Percentiles rank a stretch among this genome's conserved stretches.
Evolutionary conservation across 2,888 invertebrate genomes (phyloP).

Genomic region (Gymnosoma rotundatum): DNA sequence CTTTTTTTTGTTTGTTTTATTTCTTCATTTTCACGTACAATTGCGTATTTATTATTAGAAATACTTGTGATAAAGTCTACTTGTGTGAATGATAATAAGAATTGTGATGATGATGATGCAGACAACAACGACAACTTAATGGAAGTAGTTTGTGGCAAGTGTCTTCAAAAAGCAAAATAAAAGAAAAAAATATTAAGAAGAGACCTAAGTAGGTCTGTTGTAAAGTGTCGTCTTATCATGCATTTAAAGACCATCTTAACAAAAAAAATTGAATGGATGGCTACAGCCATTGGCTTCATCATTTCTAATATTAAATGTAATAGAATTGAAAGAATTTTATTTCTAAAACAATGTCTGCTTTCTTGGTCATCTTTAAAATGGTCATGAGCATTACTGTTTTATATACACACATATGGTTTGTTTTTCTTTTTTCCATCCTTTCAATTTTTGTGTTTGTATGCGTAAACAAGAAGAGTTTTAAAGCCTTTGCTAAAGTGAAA

Average conservation of each 20-base stretch:
- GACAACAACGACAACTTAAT: slow-evolving; percentile 24
- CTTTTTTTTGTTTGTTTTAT: slow-evolving; percentile 30
- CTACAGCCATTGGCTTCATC: slow-evolving; percentile 51
- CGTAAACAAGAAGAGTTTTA: slow-evolving; percentile 25
- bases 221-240: slow-evolving; percentile 72
- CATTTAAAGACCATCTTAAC: slow-evolving; percentile 68
- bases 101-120: slow-evolving; percentile 34
- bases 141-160: slow-evolving; percentile 49
- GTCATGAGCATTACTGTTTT: slow-evolving; percentile 37
- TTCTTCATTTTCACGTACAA: slow-evolving; percentile 39
- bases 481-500: slow-evolving; percentile 71
- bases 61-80: slow-evolving; percentile 52
- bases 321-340: slow-evolving; percentile 69
- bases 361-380: slow-evolving; percentile 58
- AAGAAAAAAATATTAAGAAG: slow-evolving; percentile 37
- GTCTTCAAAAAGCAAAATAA: slow-evolving; percentile 3
- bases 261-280: slow-evolving; percentile 57
- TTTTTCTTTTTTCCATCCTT: neutral
- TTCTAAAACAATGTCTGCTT: slow-evolving; percentile 59
- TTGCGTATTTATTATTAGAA: slow-evolving; percentile 59
- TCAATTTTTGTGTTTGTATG: slow-evolving; percentile 31
- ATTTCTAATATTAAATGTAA: slow-evolving; percentile 45
- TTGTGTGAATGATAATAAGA: slow-evolving; percentile 56
- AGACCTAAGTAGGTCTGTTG: slow-evolving; percentile 72
- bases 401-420: slow-evolving; percentile 9